Base-by-base conservation (phyloP, 2,797 vertebrate genomes). In the Cuculus canorus region DNA sequence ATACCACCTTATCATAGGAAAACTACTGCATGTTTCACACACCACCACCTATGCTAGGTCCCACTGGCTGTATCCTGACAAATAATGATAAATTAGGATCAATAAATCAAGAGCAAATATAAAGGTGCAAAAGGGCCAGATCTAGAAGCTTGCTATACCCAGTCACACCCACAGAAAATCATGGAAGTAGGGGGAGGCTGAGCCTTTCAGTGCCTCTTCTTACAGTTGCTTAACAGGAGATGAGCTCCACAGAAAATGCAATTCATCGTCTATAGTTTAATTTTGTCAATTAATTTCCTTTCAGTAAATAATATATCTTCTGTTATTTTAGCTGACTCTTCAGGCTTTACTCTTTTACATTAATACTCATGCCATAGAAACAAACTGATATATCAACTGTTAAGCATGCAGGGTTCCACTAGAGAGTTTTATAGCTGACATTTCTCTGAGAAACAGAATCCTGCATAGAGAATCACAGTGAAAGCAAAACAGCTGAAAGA, bases 241-340 rank as follows among this genome's bases (percentile, higher is more conserved):
- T 70, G 66, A 95, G 63, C 30, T 90, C 56, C 66, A 27, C 23
- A 14, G 83, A 84, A 79, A 94, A 86, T 90, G 25, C 66, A 79
- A 76, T 82, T 93, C 23, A 24, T n/a, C 8, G 35, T 45, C 39
- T 72, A 30, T 17, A 6, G 30, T 90, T 92, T 92, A 82, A 92
- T 93, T 71, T 70, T 89, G 43, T 73, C 25, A 50, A 82, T 77
- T 93, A 9, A 47, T 80, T 95, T 90, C 45, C 64, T 88, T 70
- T 85, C 59, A 91, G 43, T 32, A 69, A 84, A 63, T 63, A 88
- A 66, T 47, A 82, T 53, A 9, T 47, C 56, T 75, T 88, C 61
- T 73, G 39, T 84, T 75, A 79, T 86, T 95, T 86, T 88, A 76
- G 93, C 91, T 77, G 84, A 66, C 30, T 91, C 61, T 83, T 78